Evolutionary conservation across 1,140 invertebrate species (phyloP), one percentile per base, ranked within the genome.

Genomic region (Procambarus clarkii): DNA sequence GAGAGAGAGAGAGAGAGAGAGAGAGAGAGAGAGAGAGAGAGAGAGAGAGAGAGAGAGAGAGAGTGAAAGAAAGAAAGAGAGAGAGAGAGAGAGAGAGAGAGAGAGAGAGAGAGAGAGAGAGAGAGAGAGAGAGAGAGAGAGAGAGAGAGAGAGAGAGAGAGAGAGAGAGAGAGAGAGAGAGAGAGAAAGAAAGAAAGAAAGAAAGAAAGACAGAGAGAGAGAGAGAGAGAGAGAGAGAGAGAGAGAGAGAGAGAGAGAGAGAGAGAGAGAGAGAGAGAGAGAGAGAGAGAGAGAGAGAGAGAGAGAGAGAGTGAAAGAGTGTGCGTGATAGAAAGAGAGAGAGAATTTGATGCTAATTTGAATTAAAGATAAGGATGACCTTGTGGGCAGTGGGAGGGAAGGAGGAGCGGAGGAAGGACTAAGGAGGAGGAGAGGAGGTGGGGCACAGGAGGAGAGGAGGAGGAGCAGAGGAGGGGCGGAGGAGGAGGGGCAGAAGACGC

Each of bases 1-100:
- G 18, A 48, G 45, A 45, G 50, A n/a, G 50, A 48, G n/a, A 50
- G 45, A 48, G 46, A 48, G 3, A 74, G 64, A 48, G 44, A 74
- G 64, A 45, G 69, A 74, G 44, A 48, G 64, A 48, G 83, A 74
- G 64, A 64, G 44, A 48, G 60, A 64, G 60, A 69, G 58, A 69
- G 82, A 84, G 77, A 45, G 50, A 54, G 50, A 54, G 50, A 54
- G 50, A 54, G 50, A 54, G 50, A 54, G 50, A 5, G 50, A 54
- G 3, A 54, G 50, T 54, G 50, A 54, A n/a, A n/a, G n/a, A 9
- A 54, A 5, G 50, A 54, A 9, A 9, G 50, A 54, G 50, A 54
- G 4, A 54, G 50, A 9, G 9, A 5, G 9, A 54, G 3, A 54
- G 50, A 5, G 50, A 54, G 3, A 9, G 9, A 5, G 50, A 54